Evolutionary conservation across 1,140 invertebrate species (phyloP), one percentile per base, ranked within the genome.

Genomic region (Pogonus chalceus): DNA sequence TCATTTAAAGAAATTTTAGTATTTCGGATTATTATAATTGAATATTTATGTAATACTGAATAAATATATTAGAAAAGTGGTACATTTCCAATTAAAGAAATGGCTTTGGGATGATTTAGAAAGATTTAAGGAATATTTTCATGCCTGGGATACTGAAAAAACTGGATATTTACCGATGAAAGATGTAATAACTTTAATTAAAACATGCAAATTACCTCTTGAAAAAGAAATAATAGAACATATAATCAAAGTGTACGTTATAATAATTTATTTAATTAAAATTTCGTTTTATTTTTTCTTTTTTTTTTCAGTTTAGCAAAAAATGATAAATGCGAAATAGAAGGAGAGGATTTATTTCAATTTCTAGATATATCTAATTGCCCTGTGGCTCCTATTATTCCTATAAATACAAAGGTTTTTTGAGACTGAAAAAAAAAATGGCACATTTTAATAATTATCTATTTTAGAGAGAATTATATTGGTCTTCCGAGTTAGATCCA

Each of bases 21-120:
- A 23, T 58, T 21, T 20, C 24, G 9, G 0, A 16, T 24, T 20
- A 20, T 35, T 3, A 22, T 22, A 23, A 20, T 20, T 51, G 14
- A 16, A 55, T 10, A 49, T 37, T 37, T 24, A 20, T 51, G 10
- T 37, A 14, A 21, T 21, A 49, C 21, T n/a, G 2, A 20, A 21
- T 20, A 50, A 35, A 35, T 37, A 35, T 61, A 62, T 51, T 55
- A 78, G 78, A 53, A 65, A 71, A 48, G 65, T 85, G n/a, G 79
- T 84, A 1, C 83, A 87, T 47, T 76, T 79, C 24, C 81, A 84
- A 54, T 57, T 89, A 22, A 78, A 79, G n/a, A 76, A 83, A 1
- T 71, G 73, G 2, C 61, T 87, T 1, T 88, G 84, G 82, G 76
- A 84, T 59, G 80, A 83, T 49, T 69, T 82, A 3, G 78, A 79